Evolutionary conservation across 2,113 vertebrate genomes (phyloP), one percentile per base, ranked within the genome.

Genomic region (Takifugu bimaculatus): DNA sequence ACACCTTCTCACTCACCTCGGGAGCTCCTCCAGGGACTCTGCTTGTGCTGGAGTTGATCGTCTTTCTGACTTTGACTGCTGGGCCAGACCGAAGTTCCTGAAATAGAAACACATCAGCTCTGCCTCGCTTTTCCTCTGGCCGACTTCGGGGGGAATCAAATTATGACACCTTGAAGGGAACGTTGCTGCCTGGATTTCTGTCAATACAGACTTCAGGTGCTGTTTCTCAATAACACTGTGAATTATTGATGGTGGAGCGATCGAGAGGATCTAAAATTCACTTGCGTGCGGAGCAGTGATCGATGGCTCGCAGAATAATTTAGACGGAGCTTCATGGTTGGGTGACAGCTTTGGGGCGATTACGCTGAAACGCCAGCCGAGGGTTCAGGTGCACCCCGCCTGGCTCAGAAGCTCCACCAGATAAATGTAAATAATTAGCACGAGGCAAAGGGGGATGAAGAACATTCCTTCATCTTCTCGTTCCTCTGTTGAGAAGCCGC

Each of bases 121-220:
- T 20, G 20, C 20, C 20, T 20, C 1, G 20, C 20, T 20, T 20
- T 20, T 20, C 20, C 20, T 20, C 20, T 20, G 20, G 67, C 70
- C 60, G 57, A 60, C 79, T 78, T 74, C 64, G 5, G 61, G 74
- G 70, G 79, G 83, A 75, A 82, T 85, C 83, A 81, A 85, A 83
- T 90, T 83, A 87, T 89, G 85, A 85, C 72, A 69, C 74, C 87
- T 80, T 84, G 86, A 78, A 84, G 77, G 77, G 82, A 83, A 74
- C 69, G 78, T 73, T 83, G 43, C 20, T 20, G 20, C 20, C 20
- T 20, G 77, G 84, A 75, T 91, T 90, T 86, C 86, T 87, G 85
- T 91, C 88, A 88, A 85, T 88, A 84, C 77, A 65, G 77, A 67
- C 66, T 83, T 77, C 80, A 87, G 89, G 89, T 88, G 87, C 78